A percentile compares a stretch with the other conserved stretches of the same genome.
phyloP scores from a whole-genome alignment of 2,888 invertebrate genomes.

The Venusia cambrica region DNA sequence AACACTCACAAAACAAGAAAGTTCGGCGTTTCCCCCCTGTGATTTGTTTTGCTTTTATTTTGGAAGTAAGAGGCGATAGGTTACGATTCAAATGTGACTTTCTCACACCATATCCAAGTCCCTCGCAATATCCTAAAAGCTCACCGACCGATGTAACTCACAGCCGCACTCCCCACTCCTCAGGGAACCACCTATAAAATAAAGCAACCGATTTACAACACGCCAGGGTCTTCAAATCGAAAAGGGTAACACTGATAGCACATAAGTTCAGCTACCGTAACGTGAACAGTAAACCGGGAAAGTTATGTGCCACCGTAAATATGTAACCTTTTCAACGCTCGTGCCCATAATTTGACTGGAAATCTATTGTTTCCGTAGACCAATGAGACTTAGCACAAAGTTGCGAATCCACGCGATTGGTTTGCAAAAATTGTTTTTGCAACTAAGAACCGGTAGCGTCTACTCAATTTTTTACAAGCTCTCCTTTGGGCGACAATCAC shows the following conservation, averaged over 20 bases:
- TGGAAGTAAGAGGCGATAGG: conserved; percentile 29
- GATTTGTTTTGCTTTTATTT: conserved; percentile 15
- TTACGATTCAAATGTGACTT: conserved; percentile 48
- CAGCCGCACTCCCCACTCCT: conserved; percentile 50
- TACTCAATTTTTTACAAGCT: conserved; percentile 56
- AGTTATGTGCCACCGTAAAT: conserved; percentile 52
- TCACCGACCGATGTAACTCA: conserved; percentile 54
- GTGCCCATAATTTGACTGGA: conserved; percentile 27
- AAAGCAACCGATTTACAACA: conserved; percentile 78
- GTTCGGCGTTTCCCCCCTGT: conserved; percentile 6
- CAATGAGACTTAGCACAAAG: conserved; percentile 53
- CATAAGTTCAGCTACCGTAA: conserved; percentile 56
- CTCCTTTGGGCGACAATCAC: conserved; percentile 50
- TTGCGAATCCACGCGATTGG: conserved; percentile 65
- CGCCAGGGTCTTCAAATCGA: conserved; percentile 64
- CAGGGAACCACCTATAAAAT: conserved; percentile 75
- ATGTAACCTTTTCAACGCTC: conserved; percentile 34
- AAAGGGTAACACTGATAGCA: conserved; percentile 70
- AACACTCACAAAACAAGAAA: conserved; percentile 21
- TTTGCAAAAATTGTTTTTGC: conserved; percentile 76
- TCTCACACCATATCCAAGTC: conserved; percentile 49
- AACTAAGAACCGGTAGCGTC: conserved; percentile 62
- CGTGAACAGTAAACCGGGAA: conserved; percentile 42
- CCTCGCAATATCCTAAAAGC: conserved; percentile 70
- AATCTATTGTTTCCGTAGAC: conserved; percentile 62